Evolutionary conservation across 2,113 vertebrate genomes (phyloP), one percentile per base, ranked within the genome.

Genomic region (Corythornis cristatus): DNA sequence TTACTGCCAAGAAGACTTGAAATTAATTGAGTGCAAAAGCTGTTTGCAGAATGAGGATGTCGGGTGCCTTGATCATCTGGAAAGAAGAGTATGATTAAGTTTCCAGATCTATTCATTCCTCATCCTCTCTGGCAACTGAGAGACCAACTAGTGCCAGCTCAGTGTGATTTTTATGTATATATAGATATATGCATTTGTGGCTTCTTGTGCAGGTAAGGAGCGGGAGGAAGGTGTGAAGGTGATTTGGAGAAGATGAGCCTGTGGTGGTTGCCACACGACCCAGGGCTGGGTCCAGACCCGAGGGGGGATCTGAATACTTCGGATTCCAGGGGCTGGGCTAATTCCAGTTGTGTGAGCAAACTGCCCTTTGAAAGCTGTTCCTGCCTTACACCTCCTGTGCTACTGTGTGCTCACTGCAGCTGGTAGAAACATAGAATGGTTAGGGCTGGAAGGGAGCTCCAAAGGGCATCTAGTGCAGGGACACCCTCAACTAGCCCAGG

Each of bases 221-320:
- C 0, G 14, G 21, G 25, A 51, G 40, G 62, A 61, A 70, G 46
- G n/a, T 5, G 3, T 1, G 19, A 31, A 46, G 19, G 51, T 6
- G 35, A 12, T 31, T 48, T 18, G 12, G 51, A 28, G 23, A 5
- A 37, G 80, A 28, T 8, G 45, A 48, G 35, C 26, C 46, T 2
- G 3, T 43, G 12, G 31, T 14, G 33, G 35, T 57, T 50, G 43
- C 37, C 66, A 46, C 26, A 26, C 1, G 5, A 46, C 29, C 26
- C 45, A 15, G 60, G 19, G 42, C 45, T 20, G 20, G 42, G 71
- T 33, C 15, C 48, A 8, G 31, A 28, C 15, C 51, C 8, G 6
- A 23, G 12, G 0, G 8, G 18, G 9, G 3, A 8, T 16, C 17
- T 4, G 17, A 8, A 23, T 1, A 0, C 35, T 12, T 5, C 37